Base-by-base conservation (phyloP, 2,113 vertebrate species). In the Cnemophilus loriae region DNA sequence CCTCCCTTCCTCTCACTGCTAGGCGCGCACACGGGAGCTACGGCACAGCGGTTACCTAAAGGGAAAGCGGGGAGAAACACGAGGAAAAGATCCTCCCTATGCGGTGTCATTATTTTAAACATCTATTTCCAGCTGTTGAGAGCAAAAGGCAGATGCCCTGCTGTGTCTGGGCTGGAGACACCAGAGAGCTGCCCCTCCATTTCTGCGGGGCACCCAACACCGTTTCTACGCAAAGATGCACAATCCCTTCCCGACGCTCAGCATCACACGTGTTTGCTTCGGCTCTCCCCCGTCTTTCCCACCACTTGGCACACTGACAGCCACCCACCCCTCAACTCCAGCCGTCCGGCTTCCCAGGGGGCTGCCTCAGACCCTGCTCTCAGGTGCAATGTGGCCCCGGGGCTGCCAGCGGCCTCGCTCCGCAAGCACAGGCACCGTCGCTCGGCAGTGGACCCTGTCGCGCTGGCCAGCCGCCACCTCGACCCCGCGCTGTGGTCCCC, bases 1-100 rank as follows among this genome's bases (percentile, higher is more conserved):
- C 93, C 71, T 65, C 42, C 94, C 80, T 61, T 87, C 86, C 92
- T 49, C 93, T 71, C 91, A 18, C 65, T 44, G 28, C 89, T 16
- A 20, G 52, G 63, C 69, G 60, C 83, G 69, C 85, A 60, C 74
- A 26, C 27, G 6, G 71, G 64, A 87, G 70, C 41, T 8, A 37
- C 32, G 0, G 80, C 67, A 42, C 37, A 20, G 71, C 61, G 11
- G 32, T 26, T 86, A 60, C 69, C 92, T 81, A 61, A 35, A 69
- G 63, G 61, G 22, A 90, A 64, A 50, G 33, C 60, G 22, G 50
- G n/a, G 17, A 87, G 50, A 89, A 39, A 74, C 50, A n/a, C 9
- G 8, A 42, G 23, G 6, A 47, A 39, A 59, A 75, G 10, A 65
- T 37, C 64, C 68, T 89, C 49, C 56, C 35, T 33, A 4, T 46